Evolutionary conservation across 2,797 vertebrate species (phyloP).

Genomic region (Gephyroberyx darwinii): DNA sequence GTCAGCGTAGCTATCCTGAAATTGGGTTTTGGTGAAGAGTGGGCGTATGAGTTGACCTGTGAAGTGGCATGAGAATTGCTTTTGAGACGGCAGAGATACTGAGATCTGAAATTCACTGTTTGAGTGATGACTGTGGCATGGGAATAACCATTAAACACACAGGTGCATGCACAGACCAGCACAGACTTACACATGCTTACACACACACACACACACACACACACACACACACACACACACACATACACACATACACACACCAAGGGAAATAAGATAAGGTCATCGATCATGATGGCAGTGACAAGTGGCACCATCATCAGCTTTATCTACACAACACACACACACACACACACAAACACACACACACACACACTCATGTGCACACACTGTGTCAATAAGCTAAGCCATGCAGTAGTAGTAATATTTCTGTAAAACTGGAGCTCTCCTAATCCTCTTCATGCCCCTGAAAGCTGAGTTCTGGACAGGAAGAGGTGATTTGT

Average conservation of each 20-base stretch:
- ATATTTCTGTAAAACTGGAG: conserved; percentile 40
- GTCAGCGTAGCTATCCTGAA: no score
- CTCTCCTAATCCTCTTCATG: conserved; percentile 33
- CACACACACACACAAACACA: neutral
- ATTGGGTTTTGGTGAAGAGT: no score
- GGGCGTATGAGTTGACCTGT: no score
- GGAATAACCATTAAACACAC: no score
- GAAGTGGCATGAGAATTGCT: no score
- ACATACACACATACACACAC: conserved; percentile 19
- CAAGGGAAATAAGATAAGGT: conserved; percentile 43
- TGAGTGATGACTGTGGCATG: no score
- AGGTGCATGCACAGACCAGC: no score
- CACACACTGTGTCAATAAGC: conserved; percentile 17
- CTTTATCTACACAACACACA: conserved; percentile 42
- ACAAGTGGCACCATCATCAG: conserved; percentile 45
- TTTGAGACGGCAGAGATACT: no score
- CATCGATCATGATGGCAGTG: conserved; percentile 54
- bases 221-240: conserved; percentile 15
- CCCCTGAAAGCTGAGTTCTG: conserved; percentile 1
- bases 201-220: neutral
- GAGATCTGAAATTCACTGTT: no score
- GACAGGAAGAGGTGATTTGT: conserved; percentile 17
- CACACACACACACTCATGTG: neutral
- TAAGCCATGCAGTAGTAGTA: neutral
- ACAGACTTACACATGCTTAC: no score